Evolutionary conservation across 2,113 vertebrate species (phyloP).

Genomic region (Thryonomys swinderianus): DNA sequence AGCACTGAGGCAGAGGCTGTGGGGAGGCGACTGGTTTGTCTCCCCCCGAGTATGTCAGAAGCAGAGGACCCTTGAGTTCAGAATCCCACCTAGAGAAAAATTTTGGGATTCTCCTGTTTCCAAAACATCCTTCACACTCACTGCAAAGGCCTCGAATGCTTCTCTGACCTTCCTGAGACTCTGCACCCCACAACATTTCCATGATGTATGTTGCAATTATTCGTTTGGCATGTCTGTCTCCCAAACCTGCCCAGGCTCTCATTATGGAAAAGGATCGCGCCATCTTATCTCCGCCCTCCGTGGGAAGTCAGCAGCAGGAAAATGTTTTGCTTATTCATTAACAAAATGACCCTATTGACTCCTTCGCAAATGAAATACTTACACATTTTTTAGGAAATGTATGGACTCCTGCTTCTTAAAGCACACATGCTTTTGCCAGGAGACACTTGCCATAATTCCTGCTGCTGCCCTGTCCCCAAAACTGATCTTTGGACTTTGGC

Average conservation of each 20-base stretch:
- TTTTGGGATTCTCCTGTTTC: neutral
- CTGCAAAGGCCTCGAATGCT: neutral
- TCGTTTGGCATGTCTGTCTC: neutral
- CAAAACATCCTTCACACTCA: neutral
- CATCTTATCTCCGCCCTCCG: neutral
- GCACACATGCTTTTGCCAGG: neutral
- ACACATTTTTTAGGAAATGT: neutral
- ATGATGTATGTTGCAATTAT: neutral
- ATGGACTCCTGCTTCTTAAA: neutral
- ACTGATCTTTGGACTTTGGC: neutral
- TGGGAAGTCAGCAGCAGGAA: constrained; percentile 23
- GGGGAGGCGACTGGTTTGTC: neutral
- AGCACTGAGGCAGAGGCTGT: neutral
- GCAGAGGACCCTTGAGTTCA: neutral
- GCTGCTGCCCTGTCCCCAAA: accelerated
- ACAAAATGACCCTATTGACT: neutral
- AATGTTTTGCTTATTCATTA: neutral
- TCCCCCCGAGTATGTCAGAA: neutral
- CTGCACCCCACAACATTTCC: neutral
- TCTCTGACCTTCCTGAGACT: neutral
- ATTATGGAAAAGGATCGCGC: neutral
- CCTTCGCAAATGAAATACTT: neutral
- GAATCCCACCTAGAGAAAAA: neutral
- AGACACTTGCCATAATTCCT: neutral
- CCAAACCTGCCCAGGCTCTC: neutral